Percentiles rank a stretch among this genome's conserved stretches.
These are phyloP conservation scores for Hesperia comma DNA, from an alignment of 2,888 invertebrate species.

Conservation along the genomic window DNA sequence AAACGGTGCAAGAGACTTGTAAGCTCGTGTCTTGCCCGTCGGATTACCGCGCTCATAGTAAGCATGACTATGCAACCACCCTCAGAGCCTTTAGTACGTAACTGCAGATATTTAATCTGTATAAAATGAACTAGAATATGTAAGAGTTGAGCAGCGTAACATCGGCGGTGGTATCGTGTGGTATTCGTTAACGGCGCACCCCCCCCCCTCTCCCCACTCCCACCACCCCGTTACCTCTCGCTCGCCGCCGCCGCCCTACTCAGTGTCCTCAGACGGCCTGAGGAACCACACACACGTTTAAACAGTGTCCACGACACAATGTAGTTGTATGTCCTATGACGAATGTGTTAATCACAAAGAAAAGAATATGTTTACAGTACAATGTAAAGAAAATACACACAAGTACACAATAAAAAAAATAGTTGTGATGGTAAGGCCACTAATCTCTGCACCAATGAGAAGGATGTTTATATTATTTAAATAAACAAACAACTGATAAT, in stretches of 20 bases:
- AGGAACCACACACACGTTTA: slow-evolving; percentile 37
- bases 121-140: too few relatives aligned
- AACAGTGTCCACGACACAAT: not conserved
- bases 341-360: slow-evolving; percentile 13
- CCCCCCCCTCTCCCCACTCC: slow-evolving; percentile 21
- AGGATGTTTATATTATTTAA: too few relatives aligned
- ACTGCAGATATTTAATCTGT: too few relatives aligned
- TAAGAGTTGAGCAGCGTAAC: not conserved
- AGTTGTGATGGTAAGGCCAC: not conserved
- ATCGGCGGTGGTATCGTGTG: not conserved
- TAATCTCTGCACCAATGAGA: not conserved
- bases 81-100: too few relatives aligned
- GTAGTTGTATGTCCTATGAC: not conserved
- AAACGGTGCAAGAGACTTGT: too few relatives aligned
- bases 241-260: slow-evolving; percentile 41
- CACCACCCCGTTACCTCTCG: slow-evolving; percentile 47
- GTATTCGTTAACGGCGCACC: slow-evolving; percentile 22
- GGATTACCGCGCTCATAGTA: too few relatives aligned
- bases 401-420: too few relatives aligned
- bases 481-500: too few relatives aligned
- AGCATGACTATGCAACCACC: too few relatives aligned
- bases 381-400: not conserved
- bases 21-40: too few relatives aligned
- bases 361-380: not conserved
- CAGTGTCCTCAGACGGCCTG: slow-evolving; percentile 53